phyloP scores from a whole-genome alignment of 2,888 invertebrate genomes.

The Prosapia bicincta region DNA sequence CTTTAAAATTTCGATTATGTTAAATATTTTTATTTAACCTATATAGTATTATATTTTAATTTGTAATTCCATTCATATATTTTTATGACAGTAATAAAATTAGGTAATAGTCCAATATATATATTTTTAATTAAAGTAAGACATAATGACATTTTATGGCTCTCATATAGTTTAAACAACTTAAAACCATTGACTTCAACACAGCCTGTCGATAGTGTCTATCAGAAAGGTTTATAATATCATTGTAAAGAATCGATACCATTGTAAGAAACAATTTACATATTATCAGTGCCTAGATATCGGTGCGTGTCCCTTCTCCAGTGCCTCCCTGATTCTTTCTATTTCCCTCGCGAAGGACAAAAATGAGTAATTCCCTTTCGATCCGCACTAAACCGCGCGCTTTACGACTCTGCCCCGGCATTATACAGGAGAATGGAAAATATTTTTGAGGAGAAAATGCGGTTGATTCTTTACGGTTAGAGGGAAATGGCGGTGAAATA shows the following conservation, averaged over 20 bases:
- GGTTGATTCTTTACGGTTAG: neutral
- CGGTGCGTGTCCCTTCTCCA: neutral
- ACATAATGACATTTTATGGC: too few species aligned
- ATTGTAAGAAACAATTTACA: neutral
- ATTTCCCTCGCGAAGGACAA: neutral
- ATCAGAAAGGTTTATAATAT: neutral
- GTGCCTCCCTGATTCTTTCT: neutral
- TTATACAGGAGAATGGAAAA: neutral
- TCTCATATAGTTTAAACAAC: too few species aligned
- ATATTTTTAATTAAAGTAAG: too few species aligned
- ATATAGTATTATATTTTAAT: too few species aligned
- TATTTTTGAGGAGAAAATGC: neutral
- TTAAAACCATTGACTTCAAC: too few species aligned
- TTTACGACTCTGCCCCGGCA: neutral
- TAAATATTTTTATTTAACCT: too few species aligned
- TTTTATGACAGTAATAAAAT: too few species aligned
- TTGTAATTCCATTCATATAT: too few species aligned
- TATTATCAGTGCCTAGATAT: neutral
- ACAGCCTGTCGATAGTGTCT: neutral
- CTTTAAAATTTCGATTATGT: too few species aligned
- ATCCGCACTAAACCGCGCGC: neutral
- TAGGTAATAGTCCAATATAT: too few species aligned
- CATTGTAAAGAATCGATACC: neutral
- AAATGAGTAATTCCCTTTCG: neutral
- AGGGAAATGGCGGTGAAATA: neutral